Percentiles rank a stretch among this genome's conserved stretches.
Evolutionary conservation across 2,888 invertebrate genomes (phyloP).

Genomic region (Tineola bisselliella): DNA sequence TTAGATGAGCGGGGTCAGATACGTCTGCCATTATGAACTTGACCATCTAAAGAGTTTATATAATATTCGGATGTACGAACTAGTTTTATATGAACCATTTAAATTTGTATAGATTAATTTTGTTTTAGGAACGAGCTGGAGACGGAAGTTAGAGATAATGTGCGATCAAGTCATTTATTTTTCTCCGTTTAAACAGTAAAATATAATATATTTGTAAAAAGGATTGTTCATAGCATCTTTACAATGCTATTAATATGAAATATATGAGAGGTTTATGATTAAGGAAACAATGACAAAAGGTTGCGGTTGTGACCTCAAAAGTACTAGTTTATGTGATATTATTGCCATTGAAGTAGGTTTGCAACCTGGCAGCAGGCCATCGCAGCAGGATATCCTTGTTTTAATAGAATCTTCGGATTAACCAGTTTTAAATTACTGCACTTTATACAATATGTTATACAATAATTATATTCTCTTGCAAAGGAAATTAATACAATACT

Average conservation of each 20-base stretch:
- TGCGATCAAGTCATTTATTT: neutral
- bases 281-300: constrained; percentile 7
- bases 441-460: neutral
- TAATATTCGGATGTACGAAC: neutral
- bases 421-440: constrained; percentile 9
- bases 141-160: too few species aligned
- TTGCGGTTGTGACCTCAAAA: constrained; percentile 5
- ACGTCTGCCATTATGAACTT: constrained; percentile 6
- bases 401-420: constrained; percentile 8
- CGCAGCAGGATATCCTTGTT: constrained; percentile 4
- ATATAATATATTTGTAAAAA: neutral
- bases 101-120: too few species aligned
- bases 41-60: neutral
- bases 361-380: constrained; percentile 8
- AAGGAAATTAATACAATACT: neutral
- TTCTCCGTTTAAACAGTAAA: neutral
- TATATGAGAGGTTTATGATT: neutral
- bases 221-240: neutral
- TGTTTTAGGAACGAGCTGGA: too few species aligned
- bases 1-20: constrained; percentile 12
- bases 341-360: neutral
- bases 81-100: neutral
- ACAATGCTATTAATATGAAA: neutral
- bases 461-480: neutral
- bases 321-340: constrained; percentile 4